phyloP scores from a whole-genome alignment of 2,888 invertebrate species.

The Cacoxenus indagator region DNA sequence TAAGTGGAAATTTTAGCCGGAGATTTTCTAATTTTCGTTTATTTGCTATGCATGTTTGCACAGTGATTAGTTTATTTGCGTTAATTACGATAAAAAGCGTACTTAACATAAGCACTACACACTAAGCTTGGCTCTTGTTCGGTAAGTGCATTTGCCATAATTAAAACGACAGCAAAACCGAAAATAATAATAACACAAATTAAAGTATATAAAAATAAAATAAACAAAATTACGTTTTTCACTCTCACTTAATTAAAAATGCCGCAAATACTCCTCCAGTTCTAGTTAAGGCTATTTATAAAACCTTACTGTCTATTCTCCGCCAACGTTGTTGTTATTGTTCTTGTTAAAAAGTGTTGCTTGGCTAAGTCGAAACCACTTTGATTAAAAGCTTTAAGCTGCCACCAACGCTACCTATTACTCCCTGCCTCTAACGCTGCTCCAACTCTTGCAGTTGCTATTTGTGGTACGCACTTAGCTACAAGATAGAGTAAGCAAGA shows the following conservation, averaged over 20 bases:
- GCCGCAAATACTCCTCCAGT: too few relatives aligned
- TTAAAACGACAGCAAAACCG: too few relatives aligned
- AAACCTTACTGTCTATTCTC: too few relatives aligned
- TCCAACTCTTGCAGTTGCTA: too few relatives aligned
- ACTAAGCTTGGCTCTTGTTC: background rate
- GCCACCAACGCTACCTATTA: background rate
- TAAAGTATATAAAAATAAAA: too few relatives aligned
- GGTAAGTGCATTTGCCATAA: too few relatives aligned
- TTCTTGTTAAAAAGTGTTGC: background rate
- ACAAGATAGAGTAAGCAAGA: background rate
- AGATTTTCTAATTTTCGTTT: background rate
- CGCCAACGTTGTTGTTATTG: background rate
- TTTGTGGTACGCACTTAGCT: too few relatives aligned
- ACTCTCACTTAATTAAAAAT: too few relatives aligned
- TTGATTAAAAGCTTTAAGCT: background rate
- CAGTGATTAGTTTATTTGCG: constrained; percentile 13
- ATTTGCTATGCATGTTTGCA: constrained; percentile 5
- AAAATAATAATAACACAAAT: too few relatives aligned
- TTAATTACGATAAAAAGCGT: background rate
- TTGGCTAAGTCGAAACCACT: background rate
- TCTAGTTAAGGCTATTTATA: too few relatives aligned
- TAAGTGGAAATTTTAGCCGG: background rate
- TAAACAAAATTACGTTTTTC: too few relatives aligned
- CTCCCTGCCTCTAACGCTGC: too few relatives aligned
- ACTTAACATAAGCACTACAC: background rate